Base-by-base conservation (phyloP, 2,113 vertebrate species). In the Cynoglossus semilaevis region DNA sequence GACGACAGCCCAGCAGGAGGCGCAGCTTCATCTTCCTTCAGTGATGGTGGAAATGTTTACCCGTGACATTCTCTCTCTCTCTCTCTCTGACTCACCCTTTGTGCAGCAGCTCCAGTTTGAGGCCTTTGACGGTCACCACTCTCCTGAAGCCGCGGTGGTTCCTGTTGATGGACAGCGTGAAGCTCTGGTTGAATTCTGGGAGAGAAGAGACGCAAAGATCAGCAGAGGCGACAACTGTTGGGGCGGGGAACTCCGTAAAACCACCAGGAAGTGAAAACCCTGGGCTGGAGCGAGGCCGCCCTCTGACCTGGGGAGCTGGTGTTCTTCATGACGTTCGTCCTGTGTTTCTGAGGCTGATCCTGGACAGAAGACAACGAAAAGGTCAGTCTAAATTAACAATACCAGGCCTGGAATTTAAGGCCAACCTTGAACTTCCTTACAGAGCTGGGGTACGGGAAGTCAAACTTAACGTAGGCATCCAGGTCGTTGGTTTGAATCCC, bases 71-170 rank as follows among this genome's bases (percentile, higher is more conserved):
- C 1, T 10, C 5, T 44, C 45, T 19, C 18, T 16, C 22, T 12
- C 15, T 19, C 36, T 29, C 13, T 3, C 67, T 7, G 45, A 63
- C 93, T 92, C 82, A 98, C 96, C 96, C 96, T 90, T 97, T 98
- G 86, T 99, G 95, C 80, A 96, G 92, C 75, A 99, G 87, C 81
- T 99, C 96, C 53, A 99, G 94, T 70, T 98, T 99, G 57, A 99
- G 88, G 61, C 96, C 95, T 88, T 98, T 98, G 49, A 92, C 91
- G 5, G 93, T 89, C 69, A 99, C 79, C 0, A 93, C 88, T 52
- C 96, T 91, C 54, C 89, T 92, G 81, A 99, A 98, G 67, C 94
- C 91, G 15, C 96, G 85, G 85, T 99, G 96, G 78, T 93, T 97
- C 0, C 95, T 90, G 88, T 96, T 99, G 80, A 99, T 97, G 47